phyloP scores from a whole-genome alignment of 35 echinoderm and acorn worm species.

The Diadema setosum region DNA sequence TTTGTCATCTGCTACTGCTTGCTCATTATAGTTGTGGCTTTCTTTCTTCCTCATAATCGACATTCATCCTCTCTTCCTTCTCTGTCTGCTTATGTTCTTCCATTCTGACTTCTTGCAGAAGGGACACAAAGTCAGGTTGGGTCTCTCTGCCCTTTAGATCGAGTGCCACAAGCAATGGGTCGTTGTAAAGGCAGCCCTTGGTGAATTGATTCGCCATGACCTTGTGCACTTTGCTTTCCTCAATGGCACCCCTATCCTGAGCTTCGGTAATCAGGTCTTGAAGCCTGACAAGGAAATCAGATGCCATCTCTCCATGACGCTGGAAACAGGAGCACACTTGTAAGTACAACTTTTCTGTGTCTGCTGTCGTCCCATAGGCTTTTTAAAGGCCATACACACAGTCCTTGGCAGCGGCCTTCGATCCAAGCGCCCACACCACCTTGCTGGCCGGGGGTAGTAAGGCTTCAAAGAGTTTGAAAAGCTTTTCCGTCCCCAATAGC shows the following conservation, averaged over 20 bases:
- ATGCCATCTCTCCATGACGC: background rate
- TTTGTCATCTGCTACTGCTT: background rate
- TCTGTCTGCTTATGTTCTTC: conserved; percentile 23
- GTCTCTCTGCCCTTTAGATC: background rate
- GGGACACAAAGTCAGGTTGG: conserved; percentile 24
- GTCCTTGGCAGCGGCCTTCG: background rate
- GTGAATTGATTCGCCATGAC: background rate
- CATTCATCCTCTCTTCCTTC: background rate
- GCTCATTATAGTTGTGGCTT: background rate
- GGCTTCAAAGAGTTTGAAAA: background rate
- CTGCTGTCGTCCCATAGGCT: background rate
- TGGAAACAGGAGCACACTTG: background rate
- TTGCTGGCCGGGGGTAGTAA: conserved; percentile 35
- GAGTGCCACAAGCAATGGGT: background rate
- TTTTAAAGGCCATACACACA: background rate
- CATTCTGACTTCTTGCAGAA: conserved; percentile 14
- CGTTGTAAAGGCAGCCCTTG: conserved; percentile 37
- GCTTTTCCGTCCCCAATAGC: background rate
- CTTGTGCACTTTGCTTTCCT: background rate
- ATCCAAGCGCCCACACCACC: background rate
- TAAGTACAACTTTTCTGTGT: background rate
- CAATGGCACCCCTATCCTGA: background rate
- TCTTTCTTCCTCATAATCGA: background rate
- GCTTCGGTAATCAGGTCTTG: background rate
- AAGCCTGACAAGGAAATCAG: background rate